Evolutionary conservation across 2,888 invertebrate species (phyloP).

Genomic region (Dorcus hopei): DNA sequence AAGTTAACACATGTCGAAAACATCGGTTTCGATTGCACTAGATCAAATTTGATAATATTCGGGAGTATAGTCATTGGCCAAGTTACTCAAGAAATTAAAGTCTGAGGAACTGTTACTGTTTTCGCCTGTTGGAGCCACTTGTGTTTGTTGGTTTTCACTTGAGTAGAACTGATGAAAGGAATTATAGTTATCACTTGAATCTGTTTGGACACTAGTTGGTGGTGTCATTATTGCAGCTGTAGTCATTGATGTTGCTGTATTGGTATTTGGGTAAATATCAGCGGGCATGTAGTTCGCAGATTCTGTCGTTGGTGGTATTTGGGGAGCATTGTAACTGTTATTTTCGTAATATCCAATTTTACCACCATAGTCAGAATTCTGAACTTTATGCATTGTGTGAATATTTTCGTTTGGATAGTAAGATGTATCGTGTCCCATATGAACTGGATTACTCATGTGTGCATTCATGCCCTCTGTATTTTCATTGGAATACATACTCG

Average conservation of each 20-base stretch:
- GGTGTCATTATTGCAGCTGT: slow-evolving; percentile 60
- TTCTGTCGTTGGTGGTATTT: slow-evolving; percentile 51
- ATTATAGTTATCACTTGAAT: slow-evolving; percentile 64
- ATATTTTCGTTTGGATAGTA: slow-evolving; percentile 44
- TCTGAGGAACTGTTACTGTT: slow-evolving; percentile 91
- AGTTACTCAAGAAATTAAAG: slow-evolving; percentile 88
- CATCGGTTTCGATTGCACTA: slow-evolving; percentile 39
- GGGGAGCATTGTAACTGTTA: slow-evolving; percentile 50
- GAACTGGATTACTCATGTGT: slow-evolving; percentile 32
- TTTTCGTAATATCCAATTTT: slow-evolving; percentile 57
- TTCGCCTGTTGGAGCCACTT: slow-evolving; percentile 57
- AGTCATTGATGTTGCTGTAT: slow-evolving; percentile 49
- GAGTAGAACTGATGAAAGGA: slow-evolving; percentile 71
- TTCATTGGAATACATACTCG: slow-evolving; percentile 43
- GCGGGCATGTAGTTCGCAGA: slow-evolving; percentile 50
- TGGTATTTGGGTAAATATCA: slow-evolving; percentile 50
- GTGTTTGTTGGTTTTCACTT: slow-evolving; percentile 45
- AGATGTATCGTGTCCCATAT: slow-evolving; percentile 37
- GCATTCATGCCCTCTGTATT: slow-evolving; percentile 36
- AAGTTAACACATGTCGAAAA: slow-evolving; percentile 25
- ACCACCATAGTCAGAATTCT: slow-evolving; percentile 36
- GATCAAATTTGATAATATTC: slow-evolving; percentile 79
- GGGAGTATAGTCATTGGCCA: slow-evolving; percentile 89
- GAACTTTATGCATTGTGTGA: slow-evolving; percentile 41
- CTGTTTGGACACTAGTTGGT: slow-evolving; percentile 57